Evolutionary conservation across 2,797 vertebrate species (phyloP), one percentile per base, ranked within the genome.

Genomic region (Oryzias dopingdopingensis): DNA sequence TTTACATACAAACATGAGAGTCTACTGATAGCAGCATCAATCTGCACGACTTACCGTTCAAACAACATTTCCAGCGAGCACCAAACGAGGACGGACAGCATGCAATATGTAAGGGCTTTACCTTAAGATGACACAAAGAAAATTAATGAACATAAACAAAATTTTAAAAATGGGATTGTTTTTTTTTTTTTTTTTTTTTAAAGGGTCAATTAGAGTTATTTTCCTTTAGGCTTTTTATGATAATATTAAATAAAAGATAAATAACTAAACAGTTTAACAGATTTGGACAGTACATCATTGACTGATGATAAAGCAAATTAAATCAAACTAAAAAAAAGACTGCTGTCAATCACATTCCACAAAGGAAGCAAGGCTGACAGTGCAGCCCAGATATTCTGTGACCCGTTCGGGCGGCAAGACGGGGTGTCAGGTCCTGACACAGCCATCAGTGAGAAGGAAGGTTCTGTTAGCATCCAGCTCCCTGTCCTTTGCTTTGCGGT

Each of bases 361-460:
- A 75, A 57, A 80, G 72, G 73, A 76, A 74, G 72, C 65, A 49
- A 83, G 88, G 79, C 69, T 67, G 59, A 71, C 62, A 71, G 73
- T 72, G 83, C 71, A 80, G 74, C 74, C 74, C 62, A 62, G 58
- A 77, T 62, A 57, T 50, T 49, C 51, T 18, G 32, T 69, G 51
- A 4, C 52, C 61, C 32, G 43, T 20, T 42, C 49, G 43, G 50
- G 61, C 43, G 68, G 54, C 51, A 47, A 53, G 17, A 43, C 23
- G 24, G 45, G 48, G 55, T 1, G 2, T 50, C 22, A 13, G 46
- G 62, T 54, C 46, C 10, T 58, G 65, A 64, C 26, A 41, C 22
- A 59, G 47, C 59, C 51, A 26, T 26, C 26, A 26, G 26, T 26
- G 26, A 26, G 32, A 10, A 37, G 32, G 32, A 37, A 37, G 32